Evolutionary conservation across 1,140 invertebrate species (phyloP).

Genomic region (Cydia strobilella): DNA sequence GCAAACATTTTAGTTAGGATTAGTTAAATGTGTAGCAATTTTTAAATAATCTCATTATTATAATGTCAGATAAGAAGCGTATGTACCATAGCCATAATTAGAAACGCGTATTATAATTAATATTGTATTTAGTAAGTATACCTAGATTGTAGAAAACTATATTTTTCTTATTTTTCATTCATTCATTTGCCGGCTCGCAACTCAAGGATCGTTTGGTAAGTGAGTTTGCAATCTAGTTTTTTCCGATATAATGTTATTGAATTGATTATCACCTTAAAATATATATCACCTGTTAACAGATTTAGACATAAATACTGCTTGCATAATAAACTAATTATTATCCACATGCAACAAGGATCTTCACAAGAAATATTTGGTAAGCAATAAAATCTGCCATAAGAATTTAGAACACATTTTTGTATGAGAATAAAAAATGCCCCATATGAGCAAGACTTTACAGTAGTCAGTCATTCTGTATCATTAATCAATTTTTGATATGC

Average conservation of each 20-base stretch:
- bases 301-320: not conserved
- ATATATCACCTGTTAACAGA: not conserved
- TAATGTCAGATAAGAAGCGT: too few relatives aligned
- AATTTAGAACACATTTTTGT: not conserved
- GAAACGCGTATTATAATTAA: not conserved
- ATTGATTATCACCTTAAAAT: not conserved
- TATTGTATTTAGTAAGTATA: conserved; percentile 33
- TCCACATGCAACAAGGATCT: conserved; percentile 64
- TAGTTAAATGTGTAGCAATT: too few relatives aligned
- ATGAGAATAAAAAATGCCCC: not conserved
- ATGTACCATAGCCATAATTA: not conserved
- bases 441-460: not conserved
- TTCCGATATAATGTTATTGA: not conserved
- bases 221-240: conserved; percentile 32
- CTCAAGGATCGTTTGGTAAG: conserved; percentile 76
- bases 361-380: conserved; percentile 67
- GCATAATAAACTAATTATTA: not conserved
- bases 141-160: conserved; percentile 31
- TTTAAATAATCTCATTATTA: too few relatives aligned
- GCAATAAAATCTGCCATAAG: conserved; percentile 38
- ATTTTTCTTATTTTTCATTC: conserved; percentile 54
- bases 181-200: conserved; percentile 38
- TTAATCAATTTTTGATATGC: not conserved
- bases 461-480: not conserved
- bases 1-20: too few relatives aligned